These are phyloP conservation scores for Arctopsyche grandis DNA, from an alignment of 1,140 invertebrate genomes.

Conservation along the genomic window DNA sequence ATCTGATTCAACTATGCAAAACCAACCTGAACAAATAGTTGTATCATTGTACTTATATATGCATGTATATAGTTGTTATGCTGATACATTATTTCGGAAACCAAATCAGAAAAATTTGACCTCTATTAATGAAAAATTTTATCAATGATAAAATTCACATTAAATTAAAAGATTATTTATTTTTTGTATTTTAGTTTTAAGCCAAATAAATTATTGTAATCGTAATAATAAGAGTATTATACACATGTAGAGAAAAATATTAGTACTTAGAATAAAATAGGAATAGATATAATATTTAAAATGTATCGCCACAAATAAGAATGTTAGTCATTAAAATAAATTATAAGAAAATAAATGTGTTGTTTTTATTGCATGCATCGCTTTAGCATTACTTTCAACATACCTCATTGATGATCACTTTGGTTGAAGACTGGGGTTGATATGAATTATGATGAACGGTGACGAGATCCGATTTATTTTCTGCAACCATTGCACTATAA, in stretches of 20 bases:
- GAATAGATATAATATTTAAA: neutral
- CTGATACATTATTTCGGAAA: too few species aligned
- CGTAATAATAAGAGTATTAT: too few species aligned
- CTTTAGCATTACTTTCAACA: neutral
- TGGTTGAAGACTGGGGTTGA: neutral
- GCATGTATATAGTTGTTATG: neutral
- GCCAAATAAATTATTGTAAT: too few species aligned
- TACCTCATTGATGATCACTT: slow-evolving; percentile 8
- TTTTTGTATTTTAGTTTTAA: too few species aligned
- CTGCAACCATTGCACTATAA: slow-evolving; percentile 48
- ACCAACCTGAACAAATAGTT: neutral
- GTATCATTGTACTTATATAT: neutral
- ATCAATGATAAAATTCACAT: too few species aligned
- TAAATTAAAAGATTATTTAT: too few species aligned
- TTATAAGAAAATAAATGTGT: neutral
- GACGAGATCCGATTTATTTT: slow-evolving; percentile 29
- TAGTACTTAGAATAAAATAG: neutral
- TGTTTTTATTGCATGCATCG: too few species aligned
- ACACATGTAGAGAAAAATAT: neutral
- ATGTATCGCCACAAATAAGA: neutral
- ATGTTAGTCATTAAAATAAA: neutral
- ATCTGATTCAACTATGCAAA: neutral
- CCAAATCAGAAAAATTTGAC: too few species aligned
- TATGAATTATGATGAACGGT: neutral
- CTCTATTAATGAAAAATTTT: too few species aligned